Base-by-base conservation (phyloP, 2,113 vertebrate species). In the Propithecus coquereli region DNA sequence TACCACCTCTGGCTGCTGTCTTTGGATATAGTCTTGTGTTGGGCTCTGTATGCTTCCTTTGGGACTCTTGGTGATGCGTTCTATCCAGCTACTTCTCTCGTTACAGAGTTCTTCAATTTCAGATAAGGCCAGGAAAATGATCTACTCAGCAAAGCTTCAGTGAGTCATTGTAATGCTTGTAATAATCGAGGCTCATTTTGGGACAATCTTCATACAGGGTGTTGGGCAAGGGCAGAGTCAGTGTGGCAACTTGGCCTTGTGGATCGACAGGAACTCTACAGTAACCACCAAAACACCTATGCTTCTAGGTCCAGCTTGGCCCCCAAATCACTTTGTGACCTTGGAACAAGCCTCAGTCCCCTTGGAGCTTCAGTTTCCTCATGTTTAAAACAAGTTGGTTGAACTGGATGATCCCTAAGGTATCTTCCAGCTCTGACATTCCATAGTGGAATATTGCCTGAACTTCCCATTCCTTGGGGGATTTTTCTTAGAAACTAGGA, bases 381-480 rank as follows among this genome's bases (percentile, higher is more conserved):
- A 71, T 71, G 59, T 86, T 90, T 59, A 95, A 95, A 93, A 81
- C 17, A 47, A 96, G 18, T 84, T 86, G 47, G 37, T 91, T 94
- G 59, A 84, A 77, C 45, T 65, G 17, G 27, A 90, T 79, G 65
- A 93, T 92, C 76, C 47, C 20, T 82, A 80, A 74, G 22, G 45
- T 92, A 68, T 14, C 83, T 89, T 94, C 66, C 23, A 84, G 43
- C 68, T 91, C 71, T 94, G 50, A 84, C 52, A 96, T 97, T 95
- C 68, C 54, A 34, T 27, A 93, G 34, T 43, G 57, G 27, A 95
- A 79, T 85, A 73, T 96, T 97, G 76, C 65, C 65, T 87, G 96
- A 95, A 89, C 40, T 96, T 91, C 96, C 45, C 91, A 65, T 92
- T 96, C 32, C 83, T 89, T 87, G 22, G 74, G 65, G 70, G 17